Percentiles rank a stretch among this genome's conserved stretches.
Evolutionary conservation across 2,797 vertebrate genomes (phyloP).

Genomic region (Catostomus latipinnis): DNA sequence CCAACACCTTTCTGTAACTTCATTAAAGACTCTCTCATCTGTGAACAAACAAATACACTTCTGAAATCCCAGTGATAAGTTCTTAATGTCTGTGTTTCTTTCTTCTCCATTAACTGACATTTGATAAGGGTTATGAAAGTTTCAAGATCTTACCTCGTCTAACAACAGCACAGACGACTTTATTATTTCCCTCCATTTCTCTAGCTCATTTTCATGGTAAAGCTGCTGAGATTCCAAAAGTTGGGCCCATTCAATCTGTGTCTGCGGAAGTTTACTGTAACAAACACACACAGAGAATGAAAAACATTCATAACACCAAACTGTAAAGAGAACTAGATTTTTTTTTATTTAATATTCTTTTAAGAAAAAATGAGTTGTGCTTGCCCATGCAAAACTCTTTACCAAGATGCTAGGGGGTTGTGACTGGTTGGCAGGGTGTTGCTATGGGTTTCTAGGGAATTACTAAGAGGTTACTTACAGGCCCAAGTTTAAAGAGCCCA

Average conservation of each 20-base stretch:
- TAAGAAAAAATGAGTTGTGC: too few relatives aligned
- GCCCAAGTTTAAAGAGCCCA: too few relatives aligned
- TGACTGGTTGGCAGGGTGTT: too few relatives aligned
- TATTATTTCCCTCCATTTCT: slow-evolving; percentile 96
- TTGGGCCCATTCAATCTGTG: slow-evolving; percentile 97
- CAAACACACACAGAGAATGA: slow-evolving; percentile 16
- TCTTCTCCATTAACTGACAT: too few relatives aligned
- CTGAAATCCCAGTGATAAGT: neutral
- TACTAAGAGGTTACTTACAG: too few relatives aligned
- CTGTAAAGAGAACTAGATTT: too few relatives aligned
- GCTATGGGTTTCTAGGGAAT: too few relatives aligned
- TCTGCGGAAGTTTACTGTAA: slow-evolving; percentile 90
- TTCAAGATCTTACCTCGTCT: slow-evolving; percentile 86
- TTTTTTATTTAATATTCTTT: too few relatives aligned
- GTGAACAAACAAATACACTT: slow-evolving; percentile 41
- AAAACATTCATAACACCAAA: neutral
- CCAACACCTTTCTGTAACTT: slow-evolving; percentile 93
- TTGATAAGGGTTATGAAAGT: neutral
- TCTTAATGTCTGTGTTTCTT: too few relatives aligned
- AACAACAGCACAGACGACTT: slow-evolving; percentile 94
- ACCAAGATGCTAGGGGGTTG: too few relatives aligned
- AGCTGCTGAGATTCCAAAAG: slow-evolving; percentile 95
- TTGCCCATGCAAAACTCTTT: too few relatives aligned
- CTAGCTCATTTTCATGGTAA: slow-evolving; percentile 93
- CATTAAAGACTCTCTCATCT: slow-evolving; percentile 97